Evolutionary conservation across 2,113 vertebrate genomes (phyloP).

Genomic region (Centropus bengalensis): DNA sequence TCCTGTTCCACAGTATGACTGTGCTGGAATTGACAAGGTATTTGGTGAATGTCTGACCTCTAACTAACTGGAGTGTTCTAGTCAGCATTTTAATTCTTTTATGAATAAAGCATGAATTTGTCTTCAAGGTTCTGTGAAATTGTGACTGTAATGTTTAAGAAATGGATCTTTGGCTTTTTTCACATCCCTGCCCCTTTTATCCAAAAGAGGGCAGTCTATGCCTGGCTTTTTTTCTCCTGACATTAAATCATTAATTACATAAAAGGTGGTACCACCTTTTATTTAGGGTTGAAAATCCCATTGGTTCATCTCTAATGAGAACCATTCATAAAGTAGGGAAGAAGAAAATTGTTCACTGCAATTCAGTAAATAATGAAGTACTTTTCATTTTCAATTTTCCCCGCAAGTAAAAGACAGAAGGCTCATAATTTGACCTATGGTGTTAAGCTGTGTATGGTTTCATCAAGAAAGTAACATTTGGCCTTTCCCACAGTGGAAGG

Average conservation of each 20-base stretch:
- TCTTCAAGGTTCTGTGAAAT: background rate
- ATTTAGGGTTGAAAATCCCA: background rate
- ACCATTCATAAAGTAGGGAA: background rate
- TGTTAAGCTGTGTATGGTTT: background rate
- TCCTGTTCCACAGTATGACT: background rate
- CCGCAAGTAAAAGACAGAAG: background rate
- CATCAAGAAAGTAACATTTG: background rate
- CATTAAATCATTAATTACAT: background rate
- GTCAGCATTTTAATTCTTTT: conserved; percentile 1
- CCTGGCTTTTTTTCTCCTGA: background rate
- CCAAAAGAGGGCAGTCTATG: conserved; percentile 64
- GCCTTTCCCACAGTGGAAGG: background rate
- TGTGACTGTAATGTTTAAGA: background rate
- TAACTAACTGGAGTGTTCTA: background rate
- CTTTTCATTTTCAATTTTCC: background rate
- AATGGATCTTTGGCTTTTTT: background rate
- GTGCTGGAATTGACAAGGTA: background rate
- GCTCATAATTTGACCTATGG: background rate
- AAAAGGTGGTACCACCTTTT: background rate
- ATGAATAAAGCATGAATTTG: conserved; percentile 17
- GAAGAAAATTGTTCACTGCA: background rate
- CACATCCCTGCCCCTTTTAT: background rate
- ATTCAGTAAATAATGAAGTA: background rate
- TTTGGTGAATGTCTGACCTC: background rate
- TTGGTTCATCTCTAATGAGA: background rate